Base-by-base conservation (phyloP, 92 coral and sea anemone species). In the Pocillopora meandrina region DNA sequence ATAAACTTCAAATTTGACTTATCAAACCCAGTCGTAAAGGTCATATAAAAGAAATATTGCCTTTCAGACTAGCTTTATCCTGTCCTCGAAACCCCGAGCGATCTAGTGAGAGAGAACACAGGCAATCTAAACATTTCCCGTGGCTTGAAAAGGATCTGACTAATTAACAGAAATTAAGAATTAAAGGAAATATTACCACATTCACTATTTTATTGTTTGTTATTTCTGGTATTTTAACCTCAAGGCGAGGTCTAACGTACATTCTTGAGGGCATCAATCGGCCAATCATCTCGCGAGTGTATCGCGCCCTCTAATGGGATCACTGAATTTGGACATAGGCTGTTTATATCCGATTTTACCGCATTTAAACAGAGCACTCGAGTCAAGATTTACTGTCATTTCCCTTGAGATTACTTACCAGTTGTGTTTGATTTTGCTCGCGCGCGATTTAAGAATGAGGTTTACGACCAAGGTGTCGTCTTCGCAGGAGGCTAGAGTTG, bases 261-360 rank as follows among this genome's bases (percentile, higher is more conserved):
- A 70, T 81, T 56, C 76, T 68, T 69, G 56, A 67, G 26, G 56
- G 34, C 19, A 18, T 67, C 9, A 33, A 49, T 72, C 49, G 49
- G 26, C 72, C 86, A 64, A 73, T 83, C 64, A 52, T 15, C 31
- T 61, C 47, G 18, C 56, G 52, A 56, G 71, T 62, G 47, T 47
- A 83, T 83, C 74, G 86, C 72, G 23, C 52, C 14, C 13, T 13
- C 23, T 63, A 60, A 82, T 71, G 57, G 86, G 86, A 52, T 83
- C 78, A 83, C 76, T 83, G 86, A 72, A 83, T 81, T 81, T 70
- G 56, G 69, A 57, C 59, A 81, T 21, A 19, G 85, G 13, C 31
- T 59, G 63, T 59, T 81, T 81, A 57, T 33, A 36, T 60, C 77
- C 70, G 70, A 57, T 71, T 77, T 81, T 81, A 81, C 85, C 61